Conservation (phyloP, 2,113 vertebrate genomes). For the Ictalurus punctatus region DNA sequence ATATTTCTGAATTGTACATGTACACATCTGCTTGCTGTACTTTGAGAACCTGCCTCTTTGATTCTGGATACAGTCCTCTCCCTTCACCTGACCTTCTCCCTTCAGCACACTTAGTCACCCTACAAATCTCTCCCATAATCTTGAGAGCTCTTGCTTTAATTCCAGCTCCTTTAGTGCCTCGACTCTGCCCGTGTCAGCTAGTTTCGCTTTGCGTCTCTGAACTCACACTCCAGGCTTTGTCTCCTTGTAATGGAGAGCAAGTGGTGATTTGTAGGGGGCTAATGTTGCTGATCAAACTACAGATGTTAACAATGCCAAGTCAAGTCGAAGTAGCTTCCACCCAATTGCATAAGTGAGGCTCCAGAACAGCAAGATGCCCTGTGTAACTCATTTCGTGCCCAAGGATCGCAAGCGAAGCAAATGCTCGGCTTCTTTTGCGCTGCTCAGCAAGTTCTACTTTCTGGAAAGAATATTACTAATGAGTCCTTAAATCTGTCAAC, state of each 20-base stretch:
- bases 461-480: constrained; percentile 57
- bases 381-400: constrained; percentile 44
- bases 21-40: background rate
- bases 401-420: constrained; percentile 55
- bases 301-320: constrained; percentile 44
- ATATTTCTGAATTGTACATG: background rate
- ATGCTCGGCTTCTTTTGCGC: constrained; percentile 38
- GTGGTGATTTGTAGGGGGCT: constrained; percentile 50
- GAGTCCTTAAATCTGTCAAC: constrained; percentile 62
- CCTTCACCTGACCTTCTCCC: constrained; percentile 9
- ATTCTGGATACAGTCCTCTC: background rate
- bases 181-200: constrained; percentile 24
- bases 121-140: background rate
- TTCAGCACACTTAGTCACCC: background rate
- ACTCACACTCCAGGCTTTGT: constrained; percentile 10
- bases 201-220: constrained; percentile 4
- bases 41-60: background rate
- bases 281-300: constrained; percentile 53
- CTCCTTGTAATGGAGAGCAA: constrained; percentile 39
- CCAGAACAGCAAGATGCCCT: constrained; percentile 51
- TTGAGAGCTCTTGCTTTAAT: constrained; percentile 29
- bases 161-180: constrained; percentile 1
- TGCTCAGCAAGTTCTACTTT: constrained; percentile 54
- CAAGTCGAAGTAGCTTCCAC: constrained; percentile 39
- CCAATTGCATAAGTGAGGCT: constrained; percentile 48